Evolutionary conservation across 1,140 invertebrate species (phyloP).

Genomic region (Drosophila neocordata): DNA sequence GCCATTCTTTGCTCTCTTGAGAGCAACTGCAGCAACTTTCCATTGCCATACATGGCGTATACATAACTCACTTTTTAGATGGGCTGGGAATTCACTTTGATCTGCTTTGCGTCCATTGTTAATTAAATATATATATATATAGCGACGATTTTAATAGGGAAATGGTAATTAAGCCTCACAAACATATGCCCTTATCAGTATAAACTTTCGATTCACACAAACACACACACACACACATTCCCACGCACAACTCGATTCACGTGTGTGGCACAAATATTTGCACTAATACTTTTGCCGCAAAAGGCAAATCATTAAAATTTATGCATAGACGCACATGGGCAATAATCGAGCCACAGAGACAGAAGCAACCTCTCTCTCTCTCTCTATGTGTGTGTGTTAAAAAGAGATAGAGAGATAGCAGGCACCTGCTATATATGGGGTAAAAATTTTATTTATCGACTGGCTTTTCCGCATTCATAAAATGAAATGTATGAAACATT

Average conservation of each 20-base stretch:
- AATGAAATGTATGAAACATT: slow-evolving; percentile 19
- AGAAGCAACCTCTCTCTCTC: no score
- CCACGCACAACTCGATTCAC: neutral
- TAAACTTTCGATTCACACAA: slow-evolving; percentile 10
- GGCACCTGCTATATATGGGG: neutral
- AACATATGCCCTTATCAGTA: slow-evolving; percentile 55
- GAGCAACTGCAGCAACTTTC: neutral
- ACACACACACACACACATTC: neutral
- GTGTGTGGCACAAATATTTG: slow-evolving; percentile 62
- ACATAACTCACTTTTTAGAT: slow-evolving; percentile 35
- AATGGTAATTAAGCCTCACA: slow-evolving; percentile 56
- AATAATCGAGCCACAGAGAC: no score
- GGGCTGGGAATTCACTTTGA: neutral
- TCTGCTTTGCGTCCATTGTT: slow-evolving; percentile 21
- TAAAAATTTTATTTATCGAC: slow-evolving; percentile 41
- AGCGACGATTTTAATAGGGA: slow-evolving; percentile 29
- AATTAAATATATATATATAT: slow-evolving; percentile 42
- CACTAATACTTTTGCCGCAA: slow-evolving; percentile 64
- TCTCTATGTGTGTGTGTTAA: no score
- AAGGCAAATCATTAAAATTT: slow-evolving; percentile 75
- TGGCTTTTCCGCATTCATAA: slow-evolving; percentile 13
- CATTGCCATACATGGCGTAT: neutral
- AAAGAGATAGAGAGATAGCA: neutral
- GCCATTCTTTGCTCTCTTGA: neutral
- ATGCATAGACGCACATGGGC: slow-evolving; percentile 59